Evolutionary conservation across 2,888 invertebrate species (phyloP).

Genomic region (Archips xylosteana): DNA sequence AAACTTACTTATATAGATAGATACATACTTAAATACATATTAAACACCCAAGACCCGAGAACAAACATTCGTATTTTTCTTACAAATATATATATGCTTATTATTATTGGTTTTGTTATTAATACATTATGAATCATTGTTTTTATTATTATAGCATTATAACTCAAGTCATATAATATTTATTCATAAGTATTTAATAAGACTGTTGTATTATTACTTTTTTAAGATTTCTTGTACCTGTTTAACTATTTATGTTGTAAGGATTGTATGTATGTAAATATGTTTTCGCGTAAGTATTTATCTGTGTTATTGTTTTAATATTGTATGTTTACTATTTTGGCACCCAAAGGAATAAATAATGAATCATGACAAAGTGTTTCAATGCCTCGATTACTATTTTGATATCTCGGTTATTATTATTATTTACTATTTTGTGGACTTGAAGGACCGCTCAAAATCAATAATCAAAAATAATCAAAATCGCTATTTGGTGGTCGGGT

Average conservation of each 20-base stretch:
- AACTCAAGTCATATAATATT: constrained; percentile 16
- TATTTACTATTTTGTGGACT: no score
- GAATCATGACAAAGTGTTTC: constrained; percentile 6
- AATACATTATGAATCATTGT: background rate
- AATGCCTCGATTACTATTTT: background rate
- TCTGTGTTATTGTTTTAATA: constrained; percentile 32
- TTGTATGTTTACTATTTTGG: constrained; percentile 16
- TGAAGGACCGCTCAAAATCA: no score
- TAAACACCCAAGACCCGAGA: no score
- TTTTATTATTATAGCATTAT: background rate
- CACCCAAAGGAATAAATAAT: constrained; percentile 30
- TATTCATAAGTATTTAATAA: constrained; percentile 21
- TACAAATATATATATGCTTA: no score
- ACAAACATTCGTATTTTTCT: no score
- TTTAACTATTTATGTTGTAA: constrained; percentile 6
- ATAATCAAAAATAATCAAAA: no score
- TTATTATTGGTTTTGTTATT: background rate
- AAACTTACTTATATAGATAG: no score
- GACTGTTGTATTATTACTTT: constrained; percentile 22
- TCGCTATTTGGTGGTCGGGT: no score
- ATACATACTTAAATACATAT: no score
- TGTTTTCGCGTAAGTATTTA: constrained; percentile 26
- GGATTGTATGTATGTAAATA: constrained; percentile 7
- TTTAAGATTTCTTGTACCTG: background rate
- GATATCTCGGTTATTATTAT: no score